These are phyloP conservation scores for Caenorhabditis afra DNA, from an alignment of 2,888 invertebrate species.

Conservation along the genomic window DNA sequence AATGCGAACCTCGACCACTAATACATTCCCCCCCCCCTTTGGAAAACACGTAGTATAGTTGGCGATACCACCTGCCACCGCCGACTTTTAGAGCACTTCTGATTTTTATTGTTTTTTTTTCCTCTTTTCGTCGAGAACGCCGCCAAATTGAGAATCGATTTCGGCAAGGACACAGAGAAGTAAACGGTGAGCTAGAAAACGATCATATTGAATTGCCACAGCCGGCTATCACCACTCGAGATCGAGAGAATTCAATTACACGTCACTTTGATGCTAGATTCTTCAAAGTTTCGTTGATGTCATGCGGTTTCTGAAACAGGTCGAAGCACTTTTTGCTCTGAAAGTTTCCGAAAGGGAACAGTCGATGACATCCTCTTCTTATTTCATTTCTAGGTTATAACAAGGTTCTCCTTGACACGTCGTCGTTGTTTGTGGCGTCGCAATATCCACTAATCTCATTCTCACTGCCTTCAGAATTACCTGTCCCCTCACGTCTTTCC, in stretches of 20 bases:
- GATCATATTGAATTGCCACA: too few species aligned
- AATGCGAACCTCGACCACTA: background rate
- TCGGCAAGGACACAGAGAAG: too few species aligned
- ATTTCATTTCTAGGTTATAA: background rate
- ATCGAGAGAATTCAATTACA: constrained; percentile 11
- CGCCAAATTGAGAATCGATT: too few species aligned
- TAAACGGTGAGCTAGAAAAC: too few species aligned
- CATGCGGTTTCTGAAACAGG: too few species aligned
- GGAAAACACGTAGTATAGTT: background rate
- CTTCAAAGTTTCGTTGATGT: too few species aligned
- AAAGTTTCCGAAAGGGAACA: too few species aligned
- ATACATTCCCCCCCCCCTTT: too few species aligned
- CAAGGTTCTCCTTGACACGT: background rate
- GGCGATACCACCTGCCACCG: background rate
- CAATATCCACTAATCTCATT: constrained; percentile 40
- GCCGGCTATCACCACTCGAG: background rate
- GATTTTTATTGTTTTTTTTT: too few species aligned
- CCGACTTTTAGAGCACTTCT: too few species aligned
- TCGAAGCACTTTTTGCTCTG: too few species aligned
- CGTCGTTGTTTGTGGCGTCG: constrained; percentile 34
- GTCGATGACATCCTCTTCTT: background rate
- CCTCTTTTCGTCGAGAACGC: too few species aligned
- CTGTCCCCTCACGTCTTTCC: constrained; percentile 19
- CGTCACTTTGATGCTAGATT: constrained; percentile 9
- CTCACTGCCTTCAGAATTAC: constrained; percentile 38